phyloP scores from a whole-genome alignment of 2,113 vertebrate species.

The Saguinus midas region DNA sequence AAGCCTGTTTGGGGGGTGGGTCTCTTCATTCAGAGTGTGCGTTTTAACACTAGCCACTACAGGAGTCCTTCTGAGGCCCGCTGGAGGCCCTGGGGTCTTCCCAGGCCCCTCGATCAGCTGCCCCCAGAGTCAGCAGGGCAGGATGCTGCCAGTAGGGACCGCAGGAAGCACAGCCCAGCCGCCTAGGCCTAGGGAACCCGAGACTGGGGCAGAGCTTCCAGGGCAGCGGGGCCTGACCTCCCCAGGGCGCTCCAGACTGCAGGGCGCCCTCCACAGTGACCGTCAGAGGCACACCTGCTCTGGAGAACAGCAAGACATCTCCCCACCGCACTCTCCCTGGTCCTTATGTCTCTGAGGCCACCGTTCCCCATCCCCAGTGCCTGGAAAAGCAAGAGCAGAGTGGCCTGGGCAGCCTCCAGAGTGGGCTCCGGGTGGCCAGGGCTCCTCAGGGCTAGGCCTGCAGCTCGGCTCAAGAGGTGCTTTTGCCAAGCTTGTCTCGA shows the following conservation, averaged over 20 bases:
- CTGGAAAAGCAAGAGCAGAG: not conserved
- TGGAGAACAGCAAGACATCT: no score
- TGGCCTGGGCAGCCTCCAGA: not conserved
- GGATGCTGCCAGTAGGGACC: fast-evolving
- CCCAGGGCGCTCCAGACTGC: not conserved
- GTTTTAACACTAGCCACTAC: not conserved
- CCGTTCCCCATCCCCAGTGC: not conserved
- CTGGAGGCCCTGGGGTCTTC: not conserved
- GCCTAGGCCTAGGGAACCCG: not conserved
- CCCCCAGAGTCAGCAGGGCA: fast-evolving
- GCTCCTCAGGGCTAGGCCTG: fast-evolving
- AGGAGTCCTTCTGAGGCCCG: fast-evolving
- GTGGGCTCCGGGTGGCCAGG: not conserved
- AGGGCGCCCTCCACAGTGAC: not conserved
- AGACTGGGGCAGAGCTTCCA: not conserved
- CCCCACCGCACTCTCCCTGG: fast-evolving
- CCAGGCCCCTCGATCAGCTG: not conserved
- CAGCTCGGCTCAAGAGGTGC: fast-evolving
- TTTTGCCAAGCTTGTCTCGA: not conserved
- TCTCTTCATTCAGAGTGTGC: no score
- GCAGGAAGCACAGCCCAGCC: fast-evolving
- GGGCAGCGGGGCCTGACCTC: not conserved
- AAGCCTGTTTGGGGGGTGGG: no score
- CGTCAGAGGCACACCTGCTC: not conserved
- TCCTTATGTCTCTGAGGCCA: not conserved